phyloP scores from a whole-genome alignment of 2,888 invertebrate genomes.

The Drosophila mercatorum region DNA sequence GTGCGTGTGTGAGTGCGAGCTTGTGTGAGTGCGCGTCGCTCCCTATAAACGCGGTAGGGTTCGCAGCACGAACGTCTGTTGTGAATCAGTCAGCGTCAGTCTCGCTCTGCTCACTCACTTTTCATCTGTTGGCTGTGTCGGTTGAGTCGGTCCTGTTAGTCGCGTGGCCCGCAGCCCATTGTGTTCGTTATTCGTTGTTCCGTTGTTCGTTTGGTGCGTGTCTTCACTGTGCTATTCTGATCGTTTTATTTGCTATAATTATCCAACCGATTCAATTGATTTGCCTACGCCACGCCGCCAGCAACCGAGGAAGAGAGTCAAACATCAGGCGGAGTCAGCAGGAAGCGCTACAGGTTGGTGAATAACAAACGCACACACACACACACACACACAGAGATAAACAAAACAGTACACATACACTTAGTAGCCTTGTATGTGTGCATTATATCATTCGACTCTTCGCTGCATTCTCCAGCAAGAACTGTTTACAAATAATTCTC shows the following conservation, averaged over 20 bases:
- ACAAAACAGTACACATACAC: background rate
- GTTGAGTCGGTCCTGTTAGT: constrained; percentile 56
- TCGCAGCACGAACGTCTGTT: constrained; percentile 48
- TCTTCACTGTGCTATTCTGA: constrained; percentile 20
- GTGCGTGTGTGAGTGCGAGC: background rate
- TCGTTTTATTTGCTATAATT: constrained; percentile 37
- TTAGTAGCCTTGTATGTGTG: background rate
- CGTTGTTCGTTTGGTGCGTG: constrained; percentile 37
- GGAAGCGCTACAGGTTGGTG: constrained; percentile 61
- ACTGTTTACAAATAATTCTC: constrained; percentile 15
- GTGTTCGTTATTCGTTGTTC: constrained; percentile 1
- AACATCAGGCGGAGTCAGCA: constrained; percentile 15
- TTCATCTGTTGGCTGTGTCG: constrained; percentile 64
- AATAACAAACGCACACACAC: constrained; percentile 8
- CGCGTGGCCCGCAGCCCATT: constrained; percentile 28
- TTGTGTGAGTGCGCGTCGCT: constrained; percentile 36
- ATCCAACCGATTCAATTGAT: constrained; percentile 15
- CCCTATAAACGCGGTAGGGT: constrained; percentile 50
- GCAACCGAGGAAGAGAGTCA: background rate
- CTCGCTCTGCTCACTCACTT: constrained; percentile 57
- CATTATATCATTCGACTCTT: constrained; percentile 36
- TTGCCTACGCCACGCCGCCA: constrained; percentile 11
- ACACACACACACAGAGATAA: constrained; percentile 6
- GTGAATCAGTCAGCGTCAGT: constrained; percentile 65
- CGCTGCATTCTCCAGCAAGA: constrained; percentile 17